phyloP scores from a whole-genome alignment of 2,113 vertebrate species.

The Erythrolamprus reginae region DNA sequence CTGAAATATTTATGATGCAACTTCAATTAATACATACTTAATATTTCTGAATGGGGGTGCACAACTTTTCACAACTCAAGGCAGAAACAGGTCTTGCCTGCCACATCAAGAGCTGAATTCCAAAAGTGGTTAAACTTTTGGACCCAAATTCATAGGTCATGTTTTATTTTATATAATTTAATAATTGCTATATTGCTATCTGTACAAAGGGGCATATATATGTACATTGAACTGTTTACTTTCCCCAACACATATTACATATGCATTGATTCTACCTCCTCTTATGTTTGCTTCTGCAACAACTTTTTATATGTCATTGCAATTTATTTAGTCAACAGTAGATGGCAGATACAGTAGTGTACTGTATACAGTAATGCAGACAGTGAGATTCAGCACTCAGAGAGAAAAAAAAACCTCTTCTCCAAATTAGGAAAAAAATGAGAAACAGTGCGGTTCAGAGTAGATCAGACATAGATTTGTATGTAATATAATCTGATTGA shows the following conservation, averaged over 20 bases:
- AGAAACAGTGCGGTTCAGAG: background rate
- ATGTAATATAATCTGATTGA: background rate
- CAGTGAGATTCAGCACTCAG: background rate
- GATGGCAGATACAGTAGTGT: background rate
- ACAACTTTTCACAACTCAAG: background rate
- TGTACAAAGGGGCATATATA: background rate
- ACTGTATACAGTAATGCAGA: no score
- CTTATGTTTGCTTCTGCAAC: background rate
- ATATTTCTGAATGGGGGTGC: background rate
- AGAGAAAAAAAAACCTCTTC: background rate
- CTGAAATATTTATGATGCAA: background rate
- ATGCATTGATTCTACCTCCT: background rate
- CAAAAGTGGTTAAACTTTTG: background rate
- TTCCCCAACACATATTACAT: background rate
- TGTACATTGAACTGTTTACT: background rate
- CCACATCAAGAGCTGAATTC: background rate
- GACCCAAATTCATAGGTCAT: background rate
- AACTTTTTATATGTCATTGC: background rate
- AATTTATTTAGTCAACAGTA: background rate
- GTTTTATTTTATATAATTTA: background rate
- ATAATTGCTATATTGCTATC: background rate
- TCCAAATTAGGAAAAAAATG: background rate
- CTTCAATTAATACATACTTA: background rate
- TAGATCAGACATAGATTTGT: background rate
- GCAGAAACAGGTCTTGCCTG: background rate